Evolutionary conservation across 2,113 vertebrate species (phyloP).

Genomic region (Picathartes gymnocephalus): DNA sequence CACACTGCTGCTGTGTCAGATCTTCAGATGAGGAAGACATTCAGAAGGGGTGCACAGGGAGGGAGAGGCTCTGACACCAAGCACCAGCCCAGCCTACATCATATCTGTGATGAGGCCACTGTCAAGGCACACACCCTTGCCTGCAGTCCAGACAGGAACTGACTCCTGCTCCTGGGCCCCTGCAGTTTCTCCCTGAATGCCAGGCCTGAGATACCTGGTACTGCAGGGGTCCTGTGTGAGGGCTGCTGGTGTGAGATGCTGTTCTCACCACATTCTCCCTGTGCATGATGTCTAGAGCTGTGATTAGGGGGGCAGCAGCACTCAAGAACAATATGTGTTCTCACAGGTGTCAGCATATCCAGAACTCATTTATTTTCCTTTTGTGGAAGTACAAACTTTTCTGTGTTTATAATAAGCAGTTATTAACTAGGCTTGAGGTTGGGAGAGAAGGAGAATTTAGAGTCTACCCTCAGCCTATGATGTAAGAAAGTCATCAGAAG

Average conservation of each 20-base stretch:
- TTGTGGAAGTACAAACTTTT: neutral
- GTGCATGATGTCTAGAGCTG: accelerated
- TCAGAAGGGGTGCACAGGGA: neutral
- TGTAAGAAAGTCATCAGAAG: neutral
- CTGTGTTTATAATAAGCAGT: neutral
- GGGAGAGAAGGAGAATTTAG: neutral
- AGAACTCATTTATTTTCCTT: neutral
- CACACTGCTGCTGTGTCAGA: neutral
- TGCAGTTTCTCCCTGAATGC: neutral
- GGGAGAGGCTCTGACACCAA: neutral
- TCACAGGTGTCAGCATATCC: neutral
- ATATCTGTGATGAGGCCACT: neutral
- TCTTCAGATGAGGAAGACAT: neutral
- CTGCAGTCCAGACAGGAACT: neutral
- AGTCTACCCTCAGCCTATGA: neutral
- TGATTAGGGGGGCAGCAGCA: neutral
- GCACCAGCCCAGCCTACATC: neutral
- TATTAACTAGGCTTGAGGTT: neutral
- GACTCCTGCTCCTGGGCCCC: neutral
- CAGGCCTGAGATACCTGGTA: neutral
- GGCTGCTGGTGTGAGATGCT: neutral
- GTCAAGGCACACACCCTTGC: neutral
- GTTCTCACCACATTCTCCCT: neutral
- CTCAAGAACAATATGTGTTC: neutral
- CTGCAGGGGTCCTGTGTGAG: neutral